Conservation (phyloP, 2,888 invertebrate species). For the Atethmia centrago region DNA sequence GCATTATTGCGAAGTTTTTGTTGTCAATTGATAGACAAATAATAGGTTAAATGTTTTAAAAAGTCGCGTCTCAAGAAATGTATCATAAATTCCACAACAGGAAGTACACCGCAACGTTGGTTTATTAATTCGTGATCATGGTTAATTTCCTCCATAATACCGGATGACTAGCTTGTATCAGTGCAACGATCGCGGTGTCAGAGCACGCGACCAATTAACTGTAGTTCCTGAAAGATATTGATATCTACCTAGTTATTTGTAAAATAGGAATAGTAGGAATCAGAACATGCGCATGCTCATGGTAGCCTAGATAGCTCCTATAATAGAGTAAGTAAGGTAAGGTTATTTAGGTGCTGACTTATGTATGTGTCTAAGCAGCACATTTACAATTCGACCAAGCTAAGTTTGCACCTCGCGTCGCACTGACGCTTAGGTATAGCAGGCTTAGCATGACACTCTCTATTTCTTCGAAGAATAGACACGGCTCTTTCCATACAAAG, state of each 20-base stretch:
- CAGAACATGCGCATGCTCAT: conserved; percentile 4
- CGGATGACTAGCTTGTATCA: conserved; percentile 43
- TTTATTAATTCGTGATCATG: conserved; percentile 44
- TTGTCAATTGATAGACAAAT: no score
- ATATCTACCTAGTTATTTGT: conserved; percentile 20
- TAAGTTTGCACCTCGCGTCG: no score
- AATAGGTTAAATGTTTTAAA: no score
- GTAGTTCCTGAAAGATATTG: conserved; percentile 44
- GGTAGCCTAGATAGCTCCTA: neutral
- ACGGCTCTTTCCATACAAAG: no score
- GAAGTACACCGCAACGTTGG: conserved; percentile 21
- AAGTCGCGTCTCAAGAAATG: neutral
- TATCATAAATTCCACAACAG: conserved; percentile 19
- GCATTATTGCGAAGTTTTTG: no score
- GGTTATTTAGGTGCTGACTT: neutral
- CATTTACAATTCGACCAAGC: no score
- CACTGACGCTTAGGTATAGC: no score
- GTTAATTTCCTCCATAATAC: conserved; percentile 47
- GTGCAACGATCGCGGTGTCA: conserved; percentile 21
- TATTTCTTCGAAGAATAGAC: no score
- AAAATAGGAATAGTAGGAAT: conserved; percentile 8
- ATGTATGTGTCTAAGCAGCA: neutral
- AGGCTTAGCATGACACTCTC: no score
- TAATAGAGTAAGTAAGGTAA: neutral
- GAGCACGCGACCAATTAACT: conserved; percentile 42